Base-by-base conservation (phyloP, 1,140 invertebrate species). In the Rhopalosiphum padi region DNA sequence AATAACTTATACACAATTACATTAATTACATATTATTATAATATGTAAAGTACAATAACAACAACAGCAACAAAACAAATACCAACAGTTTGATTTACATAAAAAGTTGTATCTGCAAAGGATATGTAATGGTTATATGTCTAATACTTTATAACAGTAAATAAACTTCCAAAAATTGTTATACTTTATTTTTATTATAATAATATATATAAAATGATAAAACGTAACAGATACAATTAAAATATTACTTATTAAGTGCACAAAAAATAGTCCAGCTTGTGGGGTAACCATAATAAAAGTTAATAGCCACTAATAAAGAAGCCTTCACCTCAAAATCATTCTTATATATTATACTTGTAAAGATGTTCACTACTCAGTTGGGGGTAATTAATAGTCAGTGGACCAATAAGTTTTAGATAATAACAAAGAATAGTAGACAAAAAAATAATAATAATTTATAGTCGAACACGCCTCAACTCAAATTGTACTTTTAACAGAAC, bases 311-410 rank as follows among this genome's bases (percentile, higher is more conserved):
- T 51, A 88, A 9, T 88, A 53, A 53, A 46, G 43, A 87, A 43
- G 18, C 89, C 89, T 90, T 68, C 89, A 90, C 89, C 89, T 60
- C 43, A 90, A 68, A 68, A 60, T 90, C 53, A 68, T 90, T 90
- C 23, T 43, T 90, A 90, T 30, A n/a, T 18, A 46, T 41, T 35
- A 77, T 21, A n/a, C 15, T 68, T 25, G n/a, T 90, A 90, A 90
- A 90, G 37, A 90, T 90, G 35, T 60, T 43, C 18, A 68, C 25
- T 43, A 68, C 89, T 60, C 53, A 46, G 15, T 60, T 90, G 25
- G 48, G 48, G 48, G 48, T 15, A 35, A 53, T 90, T 90, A 41
- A 90, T 60, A 60, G 51, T 90, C 46, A n/a, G 87, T 41, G 30
- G 11, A 37, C 55, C 18, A 25, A 90, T 55, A 41, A 90, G 22